Percentiles rank a stretch among this genome's conserved stretches.
phyloP scores from a whole-genome alignment of 2,888 invertebrate genomes.

The Mesorhabditis sp. region DNA sequence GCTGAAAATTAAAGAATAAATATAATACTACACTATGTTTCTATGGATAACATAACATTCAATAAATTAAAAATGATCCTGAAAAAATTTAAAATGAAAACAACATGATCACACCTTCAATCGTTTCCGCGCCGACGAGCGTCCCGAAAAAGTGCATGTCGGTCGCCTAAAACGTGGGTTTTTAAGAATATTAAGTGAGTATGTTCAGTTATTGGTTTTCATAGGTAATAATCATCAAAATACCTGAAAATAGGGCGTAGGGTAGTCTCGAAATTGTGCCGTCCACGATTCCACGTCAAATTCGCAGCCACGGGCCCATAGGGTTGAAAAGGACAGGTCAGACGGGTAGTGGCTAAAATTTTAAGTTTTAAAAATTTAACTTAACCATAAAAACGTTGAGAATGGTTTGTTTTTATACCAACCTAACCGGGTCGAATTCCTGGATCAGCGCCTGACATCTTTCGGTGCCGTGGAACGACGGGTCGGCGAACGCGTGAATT shows the following conservation, averaged over 20 bases:
- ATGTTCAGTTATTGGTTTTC: no score
- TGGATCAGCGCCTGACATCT: constrained; percentile 73
- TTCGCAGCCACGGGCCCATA: constrained; percentile 86
- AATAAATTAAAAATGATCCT: neutral
- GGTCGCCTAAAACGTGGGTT: constrained; percentile 58
- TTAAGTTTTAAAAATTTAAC: constrained; percentile 11
- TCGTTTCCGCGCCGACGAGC: constrained; percentile 78
- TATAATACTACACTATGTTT: no score
- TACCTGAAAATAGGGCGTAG: constrained; percentile 80
- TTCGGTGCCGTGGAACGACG: constrained; percentile 76
- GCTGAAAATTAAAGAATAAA: constrained; percentile 16
- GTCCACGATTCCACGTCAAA: constrained; percentile 81
- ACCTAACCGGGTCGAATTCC: constrained; percentile 71
- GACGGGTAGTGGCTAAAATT: constrained; percentile 17
- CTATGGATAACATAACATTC: no score
- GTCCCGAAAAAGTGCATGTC: constrained; percentile 83
- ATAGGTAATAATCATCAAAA: constrained; percentile 56
- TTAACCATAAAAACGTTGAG: neutral
- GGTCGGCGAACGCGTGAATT: constrained; percentile 79
- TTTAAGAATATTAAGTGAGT: no score
- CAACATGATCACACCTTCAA: constrained; percentile 23
- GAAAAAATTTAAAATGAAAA: neutral
- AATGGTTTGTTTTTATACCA: neutral
- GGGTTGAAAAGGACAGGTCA: constrained; percentile 63
- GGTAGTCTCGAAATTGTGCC: constrained; percentile 80